Evolutionary conservation across 2,113 vertebrate genomes (phyloP).

Genomic region (Tragelaphus buxtoni): DNA sequence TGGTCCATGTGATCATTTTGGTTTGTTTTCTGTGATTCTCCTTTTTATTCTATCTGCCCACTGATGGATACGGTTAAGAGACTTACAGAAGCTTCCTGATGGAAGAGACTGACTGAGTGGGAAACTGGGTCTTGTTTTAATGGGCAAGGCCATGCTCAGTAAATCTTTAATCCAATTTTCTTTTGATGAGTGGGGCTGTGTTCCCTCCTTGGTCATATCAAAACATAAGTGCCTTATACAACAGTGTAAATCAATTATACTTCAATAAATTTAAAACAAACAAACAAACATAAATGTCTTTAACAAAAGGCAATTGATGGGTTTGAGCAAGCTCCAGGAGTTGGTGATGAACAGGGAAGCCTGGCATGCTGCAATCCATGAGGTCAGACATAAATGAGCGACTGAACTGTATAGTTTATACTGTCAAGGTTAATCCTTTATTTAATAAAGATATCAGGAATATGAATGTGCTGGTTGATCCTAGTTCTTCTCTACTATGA

Average conservation of each 20-base stretch:
- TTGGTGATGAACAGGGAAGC: neutral
- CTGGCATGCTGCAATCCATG: neutral
- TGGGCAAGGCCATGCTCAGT: neutral
- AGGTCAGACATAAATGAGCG: neutral
- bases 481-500: neutral
- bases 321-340: neutral
- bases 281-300: neutral
- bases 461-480: neutral
- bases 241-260: neutral
- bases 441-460: neutral
- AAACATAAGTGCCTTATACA: neutral
- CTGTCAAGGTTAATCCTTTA: neutral
- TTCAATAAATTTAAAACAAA: neutral
- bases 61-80: neutral
- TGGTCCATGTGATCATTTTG: neutral
- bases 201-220: neutral
- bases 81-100: neutral
- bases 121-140: neutral
- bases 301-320: neutral
- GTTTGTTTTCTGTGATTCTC: neutral
- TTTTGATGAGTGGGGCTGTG: neutral
- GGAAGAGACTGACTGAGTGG: neutral
- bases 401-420: neutral
- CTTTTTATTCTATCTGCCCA: neutral
- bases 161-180: neutral